Evolutionary conservation across 2,113 vertebrate genomes (phyloP).

Genomic region (Pipra filicauda): DNA sequence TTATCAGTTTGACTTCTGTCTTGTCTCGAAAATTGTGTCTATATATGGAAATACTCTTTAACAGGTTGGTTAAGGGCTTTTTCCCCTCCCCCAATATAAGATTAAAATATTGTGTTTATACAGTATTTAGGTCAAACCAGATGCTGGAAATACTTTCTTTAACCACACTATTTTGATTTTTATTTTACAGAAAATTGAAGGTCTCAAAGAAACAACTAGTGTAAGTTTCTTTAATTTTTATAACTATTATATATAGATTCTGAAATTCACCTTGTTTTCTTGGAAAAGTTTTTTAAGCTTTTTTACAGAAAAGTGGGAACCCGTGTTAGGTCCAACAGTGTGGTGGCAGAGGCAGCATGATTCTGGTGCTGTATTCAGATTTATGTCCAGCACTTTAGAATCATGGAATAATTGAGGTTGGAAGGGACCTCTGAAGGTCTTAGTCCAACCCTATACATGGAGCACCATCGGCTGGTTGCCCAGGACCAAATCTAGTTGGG

Average conservation of each 20-base stretch:
- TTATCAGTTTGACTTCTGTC: neutral
- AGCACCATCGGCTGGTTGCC: neutral
- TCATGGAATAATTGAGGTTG: neutral
- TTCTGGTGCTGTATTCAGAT: neutral
- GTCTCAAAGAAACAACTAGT: constrained; percentile 95
- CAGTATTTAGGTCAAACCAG: neutral
- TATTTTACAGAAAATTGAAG: constrained; percentile 90
- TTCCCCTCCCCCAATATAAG: neutral
- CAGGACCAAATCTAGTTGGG: neutral
- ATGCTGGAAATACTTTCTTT: neutral
- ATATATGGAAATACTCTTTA: neutral
- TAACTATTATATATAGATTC: neutral
- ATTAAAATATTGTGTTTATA: neutral
- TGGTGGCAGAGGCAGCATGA: neutral
- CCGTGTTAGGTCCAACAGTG: fast-evolving
- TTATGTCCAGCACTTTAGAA: neutral
- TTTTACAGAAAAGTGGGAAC: neutral
- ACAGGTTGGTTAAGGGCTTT: neutral
- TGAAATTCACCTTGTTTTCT: neutral
- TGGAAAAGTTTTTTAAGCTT: neutral
- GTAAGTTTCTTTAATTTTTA: constrained; percentile 79
- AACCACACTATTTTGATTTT: neutral
- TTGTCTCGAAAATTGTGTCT: neutral
- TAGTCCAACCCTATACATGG: neutral
- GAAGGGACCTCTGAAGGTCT: neutral